A percentile compares a stretch with the other conserved stretches of the same genome.
These are phyloP conservation scores for Semicossyphus pulcher DNA, from an alignment of 2,113 vertebrate species.

Conservation along the genomic window DNA sequence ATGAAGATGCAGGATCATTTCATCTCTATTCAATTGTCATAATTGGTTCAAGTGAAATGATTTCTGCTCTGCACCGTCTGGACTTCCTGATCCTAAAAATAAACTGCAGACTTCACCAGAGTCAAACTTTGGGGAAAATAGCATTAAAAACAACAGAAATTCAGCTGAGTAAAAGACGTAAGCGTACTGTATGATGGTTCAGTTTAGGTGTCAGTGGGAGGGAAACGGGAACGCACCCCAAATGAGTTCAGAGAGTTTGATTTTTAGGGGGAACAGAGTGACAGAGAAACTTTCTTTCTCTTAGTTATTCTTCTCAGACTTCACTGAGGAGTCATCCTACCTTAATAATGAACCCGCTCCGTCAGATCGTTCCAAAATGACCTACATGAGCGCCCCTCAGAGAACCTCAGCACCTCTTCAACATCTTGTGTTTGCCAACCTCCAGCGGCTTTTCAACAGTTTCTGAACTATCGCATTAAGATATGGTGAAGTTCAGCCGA, in stretches of 20 bases:
- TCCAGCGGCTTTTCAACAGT: neutral
- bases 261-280: neutral
- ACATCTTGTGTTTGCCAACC: neutral
- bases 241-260: neutral
- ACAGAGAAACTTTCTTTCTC: neutral
- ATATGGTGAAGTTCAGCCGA: neutral
- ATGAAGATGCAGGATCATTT: conserved; percentile 56
- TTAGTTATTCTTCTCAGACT: neutral
- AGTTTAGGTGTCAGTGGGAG: conserved; percentile 5
- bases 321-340: neutral
- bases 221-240: neutral
- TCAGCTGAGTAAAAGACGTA: neutral
- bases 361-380: neutral
- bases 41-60: conserved; percentile 48
- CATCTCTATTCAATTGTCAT: conserved; percentile 49
- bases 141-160: neutral
- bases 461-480: neutral
- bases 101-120: neutral
- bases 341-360: neutral
- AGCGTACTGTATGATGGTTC: neutral
- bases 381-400: neutral
- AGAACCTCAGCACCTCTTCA: neutral
- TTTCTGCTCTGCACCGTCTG: conserved; percentile 23
- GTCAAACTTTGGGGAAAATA: neutral
- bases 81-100: conserved; percentile 10